Evolutionary conservation across 2,797 vertebrate species (phyloP), one percentile per base, ranked within the genome.

Genomic region (Calcarius lapponicus): DNA sequence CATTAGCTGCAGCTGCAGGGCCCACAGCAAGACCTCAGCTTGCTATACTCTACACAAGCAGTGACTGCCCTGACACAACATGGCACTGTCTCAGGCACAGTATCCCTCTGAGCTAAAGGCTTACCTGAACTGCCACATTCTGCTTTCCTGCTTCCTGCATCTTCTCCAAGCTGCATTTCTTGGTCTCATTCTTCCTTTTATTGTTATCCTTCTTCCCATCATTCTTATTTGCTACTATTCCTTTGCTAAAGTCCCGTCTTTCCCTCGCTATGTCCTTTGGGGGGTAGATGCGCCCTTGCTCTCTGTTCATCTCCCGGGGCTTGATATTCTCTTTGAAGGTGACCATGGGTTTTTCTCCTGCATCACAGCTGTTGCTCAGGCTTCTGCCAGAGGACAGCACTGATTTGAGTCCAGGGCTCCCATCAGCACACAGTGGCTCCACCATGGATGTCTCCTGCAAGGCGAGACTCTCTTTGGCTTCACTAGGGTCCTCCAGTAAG

Each of bases 251-350:
- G 96, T 98, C 98, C 96, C 98, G 96, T 86, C 98, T 98, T 80
- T 99, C 98, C 91, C 99, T 99, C 8, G 80, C 88, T 28, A 97
- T 93, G 56, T 99, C 99, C 91, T 99, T 98, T 56, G 97, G 97
- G 42, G 98, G 98, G 54, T 98, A 98, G 96, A 95, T 98, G 56
- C 98, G 98, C 14, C 96, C 95, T 17, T 97, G 98, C 32, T 99
- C 99, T 64, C 98, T 98, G 97, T 98, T 98, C 80, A 97, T 98
- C 91, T 99, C 99, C 36, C 98, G 96, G 16, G 99, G 99, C 96
- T 99, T 99, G 97, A 99, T 99, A 97, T 99, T 99, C 98, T 99
- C 99, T 95, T 99, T 99, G 97, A 99, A 99, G 11, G 99, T 99
- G 93, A 99, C 99, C 81, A 99, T 97, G 4, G 99, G 99, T 42